phyloP scores from a whole-genome alignment of 2,113 vertebrate genomes.

The Barbus barbus region DNA sequence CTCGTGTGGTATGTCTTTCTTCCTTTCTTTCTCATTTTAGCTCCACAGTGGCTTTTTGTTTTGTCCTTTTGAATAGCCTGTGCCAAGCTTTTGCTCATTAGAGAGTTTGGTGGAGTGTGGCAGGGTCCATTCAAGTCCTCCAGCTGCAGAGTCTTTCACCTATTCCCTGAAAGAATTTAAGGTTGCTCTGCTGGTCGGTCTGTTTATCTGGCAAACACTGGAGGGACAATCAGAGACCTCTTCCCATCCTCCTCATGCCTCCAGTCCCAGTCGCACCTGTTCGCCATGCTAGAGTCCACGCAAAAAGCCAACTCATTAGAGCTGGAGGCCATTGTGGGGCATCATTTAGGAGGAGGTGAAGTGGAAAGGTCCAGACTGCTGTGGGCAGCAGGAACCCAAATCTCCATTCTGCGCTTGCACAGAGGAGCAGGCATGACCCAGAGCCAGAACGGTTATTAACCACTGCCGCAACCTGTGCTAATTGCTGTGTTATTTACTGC shows the following conservation, averaged over 20 bases:
- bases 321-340: slow-evolving; percentile 66
- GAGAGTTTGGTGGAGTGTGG: slow-evolving; percentile 52
- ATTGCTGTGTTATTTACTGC: slow-evolving; percentile 52
- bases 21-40: slow-evolving; percentile 22
- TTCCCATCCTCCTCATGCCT: slow-evolving; percentile 57
- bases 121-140: slow-evolving; percentile 45
- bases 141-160: slow-evolving; percentile 57
- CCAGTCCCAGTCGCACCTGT: slow-evolving; percentile 67
- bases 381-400: slow-evolving; percentile 59
- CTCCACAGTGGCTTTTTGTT: slow-evolving; percentile 35
- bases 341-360: slow-evolving; percentile 67
- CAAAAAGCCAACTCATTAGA: slow-evolving; percentile 70
- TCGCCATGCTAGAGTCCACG: slow-evolving; percentile 52
- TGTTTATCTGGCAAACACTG: slow-evolving; percentile 42
- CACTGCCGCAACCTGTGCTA: slow-evolving; percentile 19
- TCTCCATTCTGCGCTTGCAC: slow-evolving; percentile 60
- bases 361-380: slow-evolving; percentile 69
- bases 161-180: slow-evolving; percentile 44
- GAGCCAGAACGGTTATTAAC: slow-evolving; percentile 19
- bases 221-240: slow-evolving; percentile 41
- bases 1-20: slow-evolving; percentile 41
- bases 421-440: slow-evolving; percentile 12
- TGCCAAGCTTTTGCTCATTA: slow-evolving; percentile 52
- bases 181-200: slow-evolving; percentile 34
- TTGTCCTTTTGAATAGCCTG: slow-evolving; percentile 26